Base-by-base conservation (phyloP, 92 coral and sea anemone genomes). In the Meandrina meandrites region DNA sequence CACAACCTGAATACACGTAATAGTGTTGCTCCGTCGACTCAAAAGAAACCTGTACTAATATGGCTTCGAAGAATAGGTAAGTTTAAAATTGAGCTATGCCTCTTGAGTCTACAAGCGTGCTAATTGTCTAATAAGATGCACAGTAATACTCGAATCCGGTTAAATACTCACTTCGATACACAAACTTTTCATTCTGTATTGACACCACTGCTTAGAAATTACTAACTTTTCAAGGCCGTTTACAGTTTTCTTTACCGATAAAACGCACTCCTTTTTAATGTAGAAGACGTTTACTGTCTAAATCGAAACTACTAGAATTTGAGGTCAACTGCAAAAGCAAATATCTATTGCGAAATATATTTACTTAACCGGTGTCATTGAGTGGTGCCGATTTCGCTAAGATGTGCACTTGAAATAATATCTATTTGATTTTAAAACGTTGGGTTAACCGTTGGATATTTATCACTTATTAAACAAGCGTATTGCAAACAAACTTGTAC, bases 31-130 rank as follows among this genome's bases (percentile, higher is more conserved):
- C 64, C 15, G 36, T 27, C 22, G 36, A 5, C 47, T 24, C 57
- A 47, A 11, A 37, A 12, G 32, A 79, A 47, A n/a, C 30, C 2
- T 5, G 4, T 15, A 34, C 32, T 28, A 40, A 47, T 28, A 81
- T 81, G 85, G 12, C 76, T 68, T 27, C 85, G 27, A 81, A 32
- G 76, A 81, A 42, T 22, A 45, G 85, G 85, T 67, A 81, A 64
- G 58, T 30, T 13, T 18, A 10, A 76, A 22, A 21, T 16, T 78
- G 12, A 7, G 24, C 30, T 5, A 21, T 56, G 56, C 24, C 16
- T 19, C 5, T 54, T 30, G 24, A 56, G 68, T 21, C 48, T 37
- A 28, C 45, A 40, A 18, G 50, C 78, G n/a, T 34, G n/a, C 3
- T 68, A 6, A 8, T 32, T 68, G 28, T 30, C 32, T 66, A 10